Evolutionary conservation across 1,140 invertebrate species (phyloP), one percentile per base, ranked within the genome.

Genomic region (Bactericera cockerelli): DNA sequence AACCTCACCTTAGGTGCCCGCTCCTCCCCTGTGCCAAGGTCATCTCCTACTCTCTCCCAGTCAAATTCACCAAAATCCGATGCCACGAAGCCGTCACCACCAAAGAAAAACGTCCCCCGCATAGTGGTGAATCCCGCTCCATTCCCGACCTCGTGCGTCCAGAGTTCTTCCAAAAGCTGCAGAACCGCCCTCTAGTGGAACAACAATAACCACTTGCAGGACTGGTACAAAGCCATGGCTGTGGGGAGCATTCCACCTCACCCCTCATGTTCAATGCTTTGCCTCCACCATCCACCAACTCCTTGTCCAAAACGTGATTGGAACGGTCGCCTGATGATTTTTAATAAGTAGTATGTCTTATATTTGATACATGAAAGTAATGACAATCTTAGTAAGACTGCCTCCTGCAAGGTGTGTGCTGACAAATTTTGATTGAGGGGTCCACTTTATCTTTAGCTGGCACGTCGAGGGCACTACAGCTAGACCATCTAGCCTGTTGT

Each of bases 291-390:
- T 22, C 42, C n/a, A 6, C 42, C 4, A 16, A 49, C 4, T 49
- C 42, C 19, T n/a, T 49, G 42, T 49, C 42, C 42, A 49, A 49
- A 49, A 49, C 42, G 42, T 49, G 42, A 49, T 49, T n/a, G n/a
- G n/a, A n/a, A n/a, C n/a, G n/a, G n/a, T n/a, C n/a, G n/a, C n/a
- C n/a, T n/a, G n/a, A n/a, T n/a, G n/a, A n/a, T n/a, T n/a, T n/a
- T n/a, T n/a, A n/a, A n/a, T n/a, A n/a, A n/a, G n/a, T n/a, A n/a
- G n/a, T n/a, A n/a, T n/a, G n/a, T n/a, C n/a, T n/a, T n/a, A n/a
- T n/a, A n/a, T n/a, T n/a, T n/a, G n/a, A n/a, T n/a, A n/a, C n/a
- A n/a, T n/a, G n/a, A n/a, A n/a, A n/a, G n/a, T n/a, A n/a, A n/a
- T n/a, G n/a, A n/a, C n/a, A n/a, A n/a, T n/a, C n/a, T n/a, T n/a